Evolutionary conservation across 1,140 invertebrate species (phyloP), one percentile per base, ranked within the genome.

Genomic region (Wasmannia auropunctata): DNA sequence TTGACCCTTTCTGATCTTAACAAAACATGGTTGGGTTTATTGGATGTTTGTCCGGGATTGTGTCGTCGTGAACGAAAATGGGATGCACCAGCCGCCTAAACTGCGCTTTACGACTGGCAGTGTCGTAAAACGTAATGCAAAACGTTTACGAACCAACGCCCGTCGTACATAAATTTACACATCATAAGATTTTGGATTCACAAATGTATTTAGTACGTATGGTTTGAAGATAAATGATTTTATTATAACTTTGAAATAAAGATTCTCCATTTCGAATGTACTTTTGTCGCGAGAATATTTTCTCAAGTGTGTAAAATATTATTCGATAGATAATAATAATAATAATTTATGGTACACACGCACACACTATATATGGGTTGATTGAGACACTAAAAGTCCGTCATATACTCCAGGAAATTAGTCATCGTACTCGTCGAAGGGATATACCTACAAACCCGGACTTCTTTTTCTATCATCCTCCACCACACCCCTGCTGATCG

Each of bases 371-470:
- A 77, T 77, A 34, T 56, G 65, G 4, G n/a, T 74, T 80, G 77
- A 87, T 80, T 67, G 84, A 79, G 58, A 74, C 65, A 37, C 49
- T 70, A 56, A 89, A 85, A 58, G 79, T 86, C 58, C 43, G 65
- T 25, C 76, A 62, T 80, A 81, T 83, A 89, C 77, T 89, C 87
- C 80, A 77, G 85, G 65, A 89, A 92, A 91, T 91, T 92, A 92
- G 87, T 88, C 87, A 84, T 51, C 58, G 69, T 89, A 69, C 37
- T 81, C 75, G 81, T 87, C 80, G 79, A 86, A 79, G 51, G 79
- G 56, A 75, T 89, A 86, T 74, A 90, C 63, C 70, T 74, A 85
- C 85, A 70, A 62, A 79, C 56, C 43, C 46, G 77, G 63, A 56
- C 72, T 85, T 79, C 79, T 62, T 83, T 58, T 77, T 79, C 31